phyloP scores from a whole-genome alignment of 2,113 vertebrate species.

The Telmatochromis sp. region DNA sequence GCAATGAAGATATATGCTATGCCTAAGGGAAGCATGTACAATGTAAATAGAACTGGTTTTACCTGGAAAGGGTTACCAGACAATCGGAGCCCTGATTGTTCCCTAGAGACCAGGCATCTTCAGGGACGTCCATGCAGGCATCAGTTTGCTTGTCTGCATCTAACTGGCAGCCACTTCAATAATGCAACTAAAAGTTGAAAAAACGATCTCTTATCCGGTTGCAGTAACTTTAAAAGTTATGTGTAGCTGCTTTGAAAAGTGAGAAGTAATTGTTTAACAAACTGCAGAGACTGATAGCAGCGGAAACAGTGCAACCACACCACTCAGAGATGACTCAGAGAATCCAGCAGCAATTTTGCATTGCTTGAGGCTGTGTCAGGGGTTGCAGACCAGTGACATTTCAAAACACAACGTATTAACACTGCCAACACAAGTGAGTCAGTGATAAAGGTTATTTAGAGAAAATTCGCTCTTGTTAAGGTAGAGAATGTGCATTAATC shows the following conservation, averaged over 20 bases:
- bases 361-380: background rate
- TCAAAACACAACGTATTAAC: background rate
- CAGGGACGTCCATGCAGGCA: background rate
- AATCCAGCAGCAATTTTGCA: background rate
- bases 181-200: background rate
- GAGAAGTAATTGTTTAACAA: background rate
- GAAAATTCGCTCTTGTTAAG: background rate
- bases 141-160: background rate
- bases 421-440: background rate
- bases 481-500: background rate
- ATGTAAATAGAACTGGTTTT: background rate
- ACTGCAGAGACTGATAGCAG: background rate
- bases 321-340: background rate
- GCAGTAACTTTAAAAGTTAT: background rate
- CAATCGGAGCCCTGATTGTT: background rate
- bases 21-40: background rate
- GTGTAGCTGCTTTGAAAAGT: background rate
- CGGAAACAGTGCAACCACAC: background rate
- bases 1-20: background rate
- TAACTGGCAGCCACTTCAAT: background rate
- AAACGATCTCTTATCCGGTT: background rate
- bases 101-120: background rate
- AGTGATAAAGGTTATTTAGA: background rate
- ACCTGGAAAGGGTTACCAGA: background rate
- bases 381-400: background rate